These are phyloP conservation scores for Spheniscus mendiculus DNA, from an alignment of 2,113 vertebrate species.

Conservation along the genomic window DNA sequence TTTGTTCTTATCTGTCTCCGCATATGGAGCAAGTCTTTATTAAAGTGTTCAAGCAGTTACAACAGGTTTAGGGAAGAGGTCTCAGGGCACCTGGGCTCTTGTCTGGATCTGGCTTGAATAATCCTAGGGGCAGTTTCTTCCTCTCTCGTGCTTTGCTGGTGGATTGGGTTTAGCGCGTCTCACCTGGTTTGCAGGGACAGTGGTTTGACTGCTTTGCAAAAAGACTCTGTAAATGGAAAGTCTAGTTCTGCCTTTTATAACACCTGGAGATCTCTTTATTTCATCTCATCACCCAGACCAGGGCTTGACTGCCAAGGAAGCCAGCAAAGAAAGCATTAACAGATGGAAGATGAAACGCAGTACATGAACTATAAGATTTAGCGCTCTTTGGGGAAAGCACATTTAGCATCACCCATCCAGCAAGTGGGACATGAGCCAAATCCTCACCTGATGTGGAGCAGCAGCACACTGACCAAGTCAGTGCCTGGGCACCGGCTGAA, in stretches of 20 bases:
- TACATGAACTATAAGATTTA: not conserved
- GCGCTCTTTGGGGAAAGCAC: not conserved
- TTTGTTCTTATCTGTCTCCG: slow-evolving; percentile 14
- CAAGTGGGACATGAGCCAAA: not conserved
- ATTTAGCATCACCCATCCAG: not conserved
- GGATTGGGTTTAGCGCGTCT: not conserved
- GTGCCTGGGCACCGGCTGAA: not conserved
- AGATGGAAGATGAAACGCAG: not conserved
- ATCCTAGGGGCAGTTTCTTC: not conserved
- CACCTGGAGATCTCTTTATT: slow-evolving; percentile 19
- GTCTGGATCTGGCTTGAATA: not conserved
- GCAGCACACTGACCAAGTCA: accelerated
- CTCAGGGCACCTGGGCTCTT: not conserved
- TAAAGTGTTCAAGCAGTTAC: not conserved
- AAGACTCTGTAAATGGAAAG: not conserved
- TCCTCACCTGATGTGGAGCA: not conserved
- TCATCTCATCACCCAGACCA: not conserved
- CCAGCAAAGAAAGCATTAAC: not conserved
- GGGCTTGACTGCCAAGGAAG: not conserved
- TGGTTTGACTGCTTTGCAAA: not conserved
- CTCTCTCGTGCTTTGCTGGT: not conserved
- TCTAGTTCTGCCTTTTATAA: not conserved
- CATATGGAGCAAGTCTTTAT: not conserved
- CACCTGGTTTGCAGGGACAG: not conserved
- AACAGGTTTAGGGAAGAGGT: slow-evolving; percentile 25